Evolutionary conservation across 2,797 vertebrate genomes (phyloP).

Genomic region (Paguma larvata): DNA sequence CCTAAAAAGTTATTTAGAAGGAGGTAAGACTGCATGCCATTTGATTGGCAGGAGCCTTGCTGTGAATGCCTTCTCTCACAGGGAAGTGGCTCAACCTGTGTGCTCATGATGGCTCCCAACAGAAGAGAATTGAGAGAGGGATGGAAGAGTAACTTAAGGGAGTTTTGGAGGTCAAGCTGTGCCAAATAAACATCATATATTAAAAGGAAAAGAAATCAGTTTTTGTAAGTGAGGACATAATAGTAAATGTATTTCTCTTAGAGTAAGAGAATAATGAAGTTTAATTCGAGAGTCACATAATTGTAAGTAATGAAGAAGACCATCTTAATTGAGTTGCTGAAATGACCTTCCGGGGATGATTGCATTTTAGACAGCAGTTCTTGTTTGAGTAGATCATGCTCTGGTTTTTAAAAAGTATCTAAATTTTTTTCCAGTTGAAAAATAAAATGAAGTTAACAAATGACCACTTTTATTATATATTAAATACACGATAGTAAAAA

Average conservation of each 20-base stretch:
- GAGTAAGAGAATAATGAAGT: not conserved
- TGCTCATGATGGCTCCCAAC: not conserved
- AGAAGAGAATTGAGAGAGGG: not conserved
- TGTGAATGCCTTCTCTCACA: no score
- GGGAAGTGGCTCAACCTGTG: no score
- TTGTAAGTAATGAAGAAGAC: not conserved
- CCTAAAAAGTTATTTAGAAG: no score
- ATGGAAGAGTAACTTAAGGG: not conserved
- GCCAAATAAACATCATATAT: not conserved
- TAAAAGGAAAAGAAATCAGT: not conserved
- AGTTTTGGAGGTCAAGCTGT: not conserved
- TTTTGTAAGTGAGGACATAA: not conserved
- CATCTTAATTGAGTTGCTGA: not conserved
- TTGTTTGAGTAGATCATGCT: not conserved
- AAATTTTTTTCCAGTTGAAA: not conserved
- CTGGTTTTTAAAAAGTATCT: not conserved
- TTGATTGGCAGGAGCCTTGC: no score
- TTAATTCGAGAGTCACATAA: not conserved
- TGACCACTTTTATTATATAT: not conserved
- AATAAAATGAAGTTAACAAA: constrained; percentile 6
- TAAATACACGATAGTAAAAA: not conserved
- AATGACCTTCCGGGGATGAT: not conserved
- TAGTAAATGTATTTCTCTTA: not conserved
- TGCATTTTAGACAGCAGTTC: not conserved
- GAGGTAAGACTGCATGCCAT: no score